These are phyloP conservation scores for Anoplopoma fimbria DNA, from an alignment of 2,113 vertebrate genomes.

Conservation along the genomic window DNA sequence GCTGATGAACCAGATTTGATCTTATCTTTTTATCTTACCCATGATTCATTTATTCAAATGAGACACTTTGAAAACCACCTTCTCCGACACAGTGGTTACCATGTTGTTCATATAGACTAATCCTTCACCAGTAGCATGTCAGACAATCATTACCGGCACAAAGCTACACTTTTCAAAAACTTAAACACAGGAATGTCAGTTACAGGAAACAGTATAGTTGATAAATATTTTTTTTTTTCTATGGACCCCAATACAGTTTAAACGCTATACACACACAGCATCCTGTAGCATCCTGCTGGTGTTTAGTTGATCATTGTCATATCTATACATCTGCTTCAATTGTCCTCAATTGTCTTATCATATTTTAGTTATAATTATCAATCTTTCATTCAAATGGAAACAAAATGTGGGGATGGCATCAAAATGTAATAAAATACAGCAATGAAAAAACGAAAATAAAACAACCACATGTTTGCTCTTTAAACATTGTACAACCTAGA, in stretches of 20 bases:
- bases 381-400: neutral
- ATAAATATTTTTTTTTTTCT: neutral
- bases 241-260: no score
- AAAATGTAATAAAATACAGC: neutral
- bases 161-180: neutral
- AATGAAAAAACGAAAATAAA: neutral
- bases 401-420: neutral
- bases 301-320: neutral
- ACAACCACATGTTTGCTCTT: neutral
- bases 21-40: constrained; percentile 3
- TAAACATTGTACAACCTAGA: neutral
- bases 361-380: neutral
- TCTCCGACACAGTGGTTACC: constrained; percentile 1
- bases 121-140: neutral
- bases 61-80: constrained; percentile 38
- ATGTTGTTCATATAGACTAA: neutral
- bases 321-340: neutral
- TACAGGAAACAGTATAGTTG: neutral
- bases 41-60: constrained; percentile 42
- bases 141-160: no score
- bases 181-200: neutral
- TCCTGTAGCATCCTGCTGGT: neutral
- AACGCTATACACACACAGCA: no score
- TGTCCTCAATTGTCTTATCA: neutral
- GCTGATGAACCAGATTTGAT: constrained; percentile 4